Evolutionary conservation across 2,113 vertebrate genomes (phyloP), one percentile per base, ranked within the genome.

Genomic region (Corythornis vintsioides): DNA sequence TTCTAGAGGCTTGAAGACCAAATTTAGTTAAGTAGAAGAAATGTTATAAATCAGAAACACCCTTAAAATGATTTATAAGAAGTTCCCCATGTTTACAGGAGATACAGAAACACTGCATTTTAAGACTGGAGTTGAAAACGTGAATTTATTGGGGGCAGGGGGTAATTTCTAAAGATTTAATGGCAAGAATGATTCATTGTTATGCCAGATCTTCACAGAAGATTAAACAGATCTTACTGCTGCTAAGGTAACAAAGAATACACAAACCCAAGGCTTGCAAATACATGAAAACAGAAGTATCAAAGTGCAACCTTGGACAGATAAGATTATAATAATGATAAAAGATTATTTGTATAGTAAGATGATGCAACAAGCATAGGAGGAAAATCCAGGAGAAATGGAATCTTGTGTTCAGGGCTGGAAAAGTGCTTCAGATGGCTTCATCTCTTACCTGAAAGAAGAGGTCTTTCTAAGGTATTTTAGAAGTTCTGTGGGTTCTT

Each of bases 161-260:
- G 48, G 21, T 33, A 79, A 53, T 79, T 92, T 61, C 77, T 86
- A n/a, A 78, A 82, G 57, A 71, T 72, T 90, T 81, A 0, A 0
- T 33, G 25, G 73, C 69, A 65, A 86, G 83, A 88, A 55, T 93
- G 86, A 94, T 90, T 93, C 70, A 79, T 84, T 89, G 66, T 90
- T 87, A 40, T 38, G 74, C 81, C 66, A 92, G 77, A 50, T 65
- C 59, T 93, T 94, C 67, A 69, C 13, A 83, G 83, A 92, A 93
- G 65, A 89, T 90, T 93, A 96, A 93, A 89, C 86, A 93, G 65
- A 95, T 95, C 86, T 84, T 79, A 3, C 70, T 84, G 86, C 93
- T 95, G 69, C 90, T 89, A 86, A 82, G 83, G 70, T 61, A 94
- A 96, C 90, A 84, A 70, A 84, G 57, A 81, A 86, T 70, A 94